Conservation (phyloP, 2,797 vertebrate species). For the Micrastur ruficollis region DNA sequence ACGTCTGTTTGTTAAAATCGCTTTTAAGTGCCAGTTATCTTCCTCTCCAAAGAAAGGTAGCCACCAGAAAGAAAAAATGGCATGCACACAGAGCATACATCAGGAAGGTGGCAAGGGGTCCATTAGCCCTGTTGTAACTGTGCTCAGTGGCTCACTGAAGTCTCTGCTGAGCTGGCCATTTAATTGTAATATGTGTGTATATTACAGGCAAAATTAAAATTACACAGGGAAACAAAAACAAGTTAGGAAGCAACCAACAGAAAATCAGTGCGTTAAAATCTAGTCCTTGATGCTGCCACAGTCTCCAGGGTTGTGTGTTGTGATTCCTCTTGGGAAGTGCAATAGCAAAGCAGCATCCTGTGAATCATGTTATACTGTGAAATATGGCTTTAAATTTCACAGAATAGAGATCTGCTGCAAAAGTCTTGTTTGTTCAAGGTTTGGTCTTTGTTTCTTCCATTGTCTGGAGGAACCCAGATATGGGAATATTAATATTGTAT, state of each 20-base stretch:
- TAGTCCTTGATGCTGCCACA: neutral
- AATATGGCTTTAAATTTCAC: neutral
- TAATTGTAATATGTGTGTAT: neutral
- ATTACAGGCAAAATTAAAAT: neutral
- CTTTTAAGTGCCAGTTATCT: neutral
- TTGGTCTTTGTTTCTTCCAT: neutral
- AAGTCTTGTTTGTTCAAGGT: neutral
- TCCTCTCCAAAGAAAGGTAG: neutral
- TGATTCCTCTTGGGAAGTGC: neutral
- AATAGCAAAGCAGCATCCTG: neutral
- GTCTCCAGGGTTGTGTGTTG: neutral
- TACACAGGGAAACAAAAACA: neutral
- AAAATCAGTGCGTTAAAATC: neutral
- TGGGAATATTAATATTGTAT: conserved; percentile 52
- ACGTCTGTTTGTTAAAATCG: neutral
- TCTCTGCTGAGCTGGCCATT: neutral
- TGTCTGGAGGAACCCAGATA: neutral
- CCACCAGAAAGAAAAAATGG: neutral
- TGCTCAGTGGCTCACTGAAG: neutral
- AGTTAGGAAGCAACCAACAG: neutral
- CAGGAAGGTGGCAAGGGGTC: neutral
- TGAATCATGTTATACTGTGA: neutral
- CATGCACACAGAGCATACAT: neutral
- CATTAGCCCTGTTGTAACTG: neutral
- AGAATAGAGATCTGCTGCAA: neutral